These are phyloP conservation scores for Agonopterix alstromeriana DNA, from an alignment of 2,888 invertebrate species.

Conservation along the genomic window DNA sequence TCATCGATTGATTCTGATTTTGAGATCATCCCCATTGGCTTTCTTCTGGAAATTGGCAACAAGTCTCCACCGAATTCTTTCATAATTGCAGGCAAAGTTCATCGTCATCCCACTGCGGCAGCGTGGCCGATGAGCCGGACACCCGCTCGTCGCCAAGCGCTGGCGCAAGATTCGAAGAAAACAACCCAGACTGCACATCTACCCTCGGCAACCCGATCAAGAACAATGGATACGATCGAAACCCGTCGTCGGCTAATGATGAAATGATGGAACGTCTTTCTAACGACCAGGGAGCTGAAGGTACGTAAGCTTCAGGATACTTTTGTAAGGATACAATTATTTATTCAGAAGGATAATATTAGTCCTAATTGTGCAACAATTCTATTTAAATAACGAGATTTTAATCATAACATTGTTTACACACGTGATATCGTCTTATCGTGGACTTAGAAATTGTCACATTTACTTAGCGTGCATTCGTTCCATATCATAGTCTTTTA, in stretches of 20 bases:
- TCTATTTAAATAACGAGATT: too few species aligned
- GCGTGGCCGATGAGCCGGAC: constrained; percentile 68
- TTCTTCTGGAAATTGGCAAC: too few species aligned
- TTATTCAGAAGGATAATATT: neutral
- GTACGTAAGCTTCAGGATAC: constrained; percentile 21
- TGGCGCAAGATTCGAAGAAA: constrained; percentile 63
- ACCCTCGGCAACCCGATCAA: constrained; percentile 64
- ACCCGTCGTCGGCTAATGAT: constrained; percentile 51
- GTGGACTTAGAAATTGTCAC: too few species aligned
- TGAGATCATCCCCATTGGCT: too few species aligned
- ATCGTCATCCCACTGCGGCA: constrained; percentile 72
- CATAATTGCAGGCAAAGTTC: constrained; percentile 58
- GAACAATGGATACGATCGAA: constrained; percentile 74
- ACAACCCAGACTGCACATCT: constrained; percentile 65
- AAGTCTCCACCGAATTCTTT: too few species aligned
- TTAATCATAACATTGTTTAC: too few species aligned
- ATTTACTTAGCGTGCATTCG: too few species aligned
- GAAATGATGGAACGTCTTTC: constrained; percentile 67
- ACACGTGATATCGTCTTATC: too few species aligned
- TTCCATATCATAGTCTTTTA: too few species aligned
- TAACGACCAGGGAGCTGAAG: constrained; percentile 73
- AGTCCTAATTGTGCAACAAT: too few species aligned
- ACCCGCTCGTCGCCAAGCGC: constrained; percentile 71
- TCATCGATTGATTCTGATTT: too few species aligned
- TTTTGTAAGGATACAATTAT: constrained; percentile 1